phyloP scores from a whole-genome alignment of 2,113 vertebrate species.

The Morone chrysops region DNA sequence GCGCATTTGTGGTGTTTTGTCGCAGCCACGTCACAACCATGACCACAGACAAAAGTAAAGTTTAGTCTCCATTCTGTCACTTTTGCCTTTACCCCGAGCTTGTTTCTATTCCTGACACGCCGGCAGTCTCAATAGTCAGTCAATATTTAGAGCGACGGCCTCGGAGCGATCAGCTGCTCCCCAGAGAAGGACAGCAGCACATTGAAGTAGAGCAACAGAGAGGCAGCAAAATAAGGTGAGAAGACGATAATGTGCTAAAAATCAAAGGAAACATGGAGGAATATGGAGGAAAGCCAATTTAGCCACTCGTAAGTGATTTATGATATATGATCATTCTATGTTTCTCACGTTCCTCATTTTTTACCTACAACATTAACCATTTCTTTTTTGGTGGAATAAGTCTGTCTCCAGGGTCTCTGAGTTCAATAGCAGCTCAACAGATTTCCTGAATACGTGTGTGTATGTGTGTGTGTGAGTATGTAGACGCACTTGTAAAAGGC shows the following conservation, averaged over 20 bases:
- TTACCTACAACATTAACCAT: neutral
- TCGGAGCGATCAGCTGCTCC: slow-evolving; percentile 63
- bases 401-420: neutral
- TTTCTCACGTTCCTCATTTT: neutral
- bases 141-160: slow-evolving; percentile 34
- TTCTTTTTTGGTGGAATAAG: neutral
- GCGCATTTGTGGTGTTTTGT: neutral
- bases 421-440: slow-evolving; percentile 1
- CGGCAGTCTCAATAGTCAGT: slow-evolving; percentile 39
- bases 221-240: slow-evolving; percentile 6
- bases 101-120: slow-evolving; percentile 47
- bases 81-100: slow-evolving; percentile 31
- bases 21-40: neutral
- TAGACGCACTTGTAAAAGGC: slow-evolving; percentile 98
- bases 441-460: neutral
- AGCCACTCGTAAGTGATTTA: neutral
- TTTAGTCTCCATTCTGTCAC: slow-evolving; percentile 13
- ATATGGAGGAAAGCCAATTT: neutral
- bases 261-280: neutral
- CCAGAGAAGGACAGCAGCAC: slow-evolving; percentile 30
- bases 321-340: neutral
- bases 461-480: slow-evolving; percentile 12
- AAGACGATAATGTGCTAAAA: slow-evolving; percentile 22
- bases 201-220: neutral
- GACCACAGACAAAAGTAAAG: neutral